Evolutionary conservation across 1,140 invertebrate species (phyloP).

Genomic region (Papilio xuthus): DNA sequence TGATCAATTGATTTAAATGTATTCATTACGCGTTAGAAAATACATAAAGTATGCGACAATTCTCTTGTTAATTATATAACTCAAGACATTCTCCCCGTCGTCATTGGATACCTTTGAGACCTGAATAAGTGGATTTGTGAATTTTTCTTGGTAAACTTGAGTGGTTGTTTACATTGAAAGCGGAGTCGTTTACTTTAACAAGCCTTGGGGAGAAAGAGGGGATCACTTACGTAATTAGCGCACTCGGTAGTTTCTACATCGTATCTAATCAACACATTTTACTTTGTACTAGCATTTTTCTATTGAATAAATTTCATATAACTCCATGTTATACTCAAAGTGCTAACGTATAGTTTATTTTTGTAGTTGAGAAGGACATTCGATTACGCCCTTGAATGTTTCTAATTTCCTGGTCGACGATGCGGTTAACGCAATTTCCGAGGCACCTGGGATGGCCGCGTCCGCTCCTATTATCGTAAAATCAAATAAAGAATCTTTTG

Average conservation of each 20-base stretch:
- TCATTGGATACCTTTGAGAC: slow-evolving; percentile 64
- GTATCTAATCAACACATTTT: slow-evolving; percentile 16
- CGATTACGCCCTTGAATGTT: slow-evolving; percentile 77
- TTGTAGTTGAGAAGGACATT: slow-evolving; percentile 67
- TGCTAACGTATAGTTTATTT: slow-evolving; percentile 55
- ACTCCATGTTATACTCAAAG: not conserved
- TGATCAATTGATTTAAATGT: not conserved
- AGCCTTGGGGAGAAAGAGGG: slow-evolving; percentile 48
- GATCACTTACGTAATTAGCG: slow-evolving; percentile 74
- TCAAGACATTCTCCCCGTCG: slow-evolving; percentile 52
- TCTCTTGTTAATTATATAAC: slow-evolving; percentile 47
- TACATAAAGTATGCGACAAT: not conserved
- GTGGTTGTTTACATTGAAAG: slow-evolving; percentile 74
- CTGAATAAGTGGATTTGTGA: slow-evolving; percentile 74
- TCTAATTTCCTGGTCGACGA: slow-evolving; percentile 79
- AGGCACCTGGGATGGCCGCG: slow-evolving; percentile 60
- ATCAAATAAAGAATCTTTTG: slow-evolving; percentile 65
- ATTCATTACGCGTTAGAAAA: not conserved
- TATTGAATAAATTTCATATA: not conserved
- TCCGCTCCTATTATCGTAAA: slow-evolving; percentile 64
- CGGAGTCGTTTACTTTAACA: slow-evolving; percentile 69
- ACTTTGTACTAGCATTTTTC: slow-evolving; percentile 5
- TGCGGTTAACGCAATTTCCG: slow-evolving; percentile 79
- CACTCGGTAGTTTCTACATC: slow-evolving; percentile 49
- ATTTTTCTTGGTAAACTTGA: slow-evolving; percentile 73